phyloP scores from a whole-genome alignment of 2,113 vertebrate species.

The Oryzias melastigma region DNA sequence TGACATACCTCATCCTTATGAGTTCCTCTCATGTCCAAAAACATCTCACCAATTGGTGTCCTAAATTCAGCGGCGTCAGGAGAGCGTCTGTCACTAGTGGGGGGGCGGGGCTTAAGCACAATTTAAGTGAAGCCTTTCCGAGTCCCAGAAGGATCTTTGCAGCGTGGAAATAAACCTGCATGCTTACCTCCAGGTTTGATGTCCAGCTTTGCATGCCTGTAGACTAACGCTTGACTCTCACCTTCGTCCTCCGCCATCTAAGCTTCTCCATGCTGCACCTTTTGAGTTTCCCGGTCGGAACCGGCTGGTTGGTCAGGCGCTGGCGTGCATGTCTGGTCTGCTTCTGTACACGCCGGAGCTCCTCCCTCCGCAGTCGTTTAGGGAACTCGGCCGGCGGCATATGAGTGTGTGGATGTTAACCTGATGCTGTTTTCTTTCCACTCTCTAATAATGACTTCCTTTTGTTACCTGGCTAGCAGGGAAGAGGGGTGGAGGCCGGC shows the following conservation, averaged over 20 bases:
- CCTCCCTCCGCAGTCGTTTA: not conserved
- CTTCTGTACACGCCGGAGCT: not conserved
- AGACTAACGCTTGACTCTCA: conserved; percentile 16
- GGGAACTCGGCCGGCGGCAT: conserved; percentile 1
- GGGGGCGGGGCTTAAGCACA: conserved; percentile 49
- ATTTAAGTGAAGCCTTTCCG: conserved; percentile 58
- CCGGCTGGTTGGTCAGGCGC: conserved; percentile 31
- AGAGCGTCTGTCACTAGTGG: conserved; percentile 11
- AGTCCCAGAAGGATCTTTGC: conserved; percentile 55
- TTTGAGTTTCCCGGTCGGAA: not conserved
- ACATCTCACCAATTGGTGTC: conserved; percentile 52
- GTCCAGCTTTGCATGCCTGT: conserved; percentile 45
- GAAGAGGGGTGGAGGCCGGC: conserved; percentile 90
- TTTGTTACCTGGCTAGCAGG: conserved; percentile 99
- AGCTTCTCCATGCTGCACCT: conserved; percentile 10
- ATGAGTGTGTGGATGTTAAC: conserved; percentile 32
- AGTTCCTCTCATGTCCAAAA: conserved; percentile 58
- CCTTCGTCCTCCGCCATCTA: not conserved
- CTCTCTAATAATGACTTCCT: conserved; percentile 89
- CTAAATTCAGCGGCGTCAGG: conserved; percentile 36
- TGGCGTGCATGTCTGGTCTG: conserved; percentile 46
- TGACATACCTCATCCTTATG: conserved; percentile 56
- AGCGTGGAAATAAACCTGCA: conserved; percentile 67
- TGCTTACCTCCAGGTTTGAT: conserved; percentile 41
- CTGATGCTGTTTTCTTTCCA: conserved; percentile 31